These are phyloP conservation scores for Morpho achilles DNA, from an alignment of 2,888 invertebrate species.

Conservation along the genomic window DNA sequence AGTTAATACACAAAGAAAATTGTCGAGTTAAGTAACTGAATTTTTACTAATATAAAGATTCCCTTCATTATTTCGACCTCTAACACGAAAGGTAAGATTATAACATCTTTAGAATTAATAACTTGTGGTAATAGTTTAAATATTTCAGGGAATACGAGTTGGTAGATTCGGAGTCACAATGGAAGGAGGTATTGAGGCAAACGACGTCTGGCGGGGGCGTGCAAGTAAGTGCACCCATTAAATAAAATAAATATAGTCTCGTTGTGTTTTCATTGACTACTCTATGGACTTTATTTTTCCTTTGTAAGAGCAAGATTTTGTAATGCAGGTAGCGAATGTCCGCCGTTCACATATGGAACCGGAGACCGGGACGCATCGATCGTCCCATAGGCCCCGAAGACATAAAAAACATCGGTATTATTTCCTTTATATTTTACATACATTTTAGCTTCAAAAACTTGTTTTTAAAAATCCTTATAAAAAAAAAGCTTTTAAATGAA, in stretches of 20 bases:
- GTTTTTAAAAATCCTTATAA: too few relatives aligned
- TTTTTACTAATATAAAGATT: too few relatives aligned
- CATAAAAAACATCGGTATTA: constrained; percentile 81
- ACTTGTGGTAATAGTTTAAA: constrained; percentile 16
- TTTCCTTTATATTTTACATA: constrained; percentile 4
- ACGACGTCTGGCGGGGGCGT: constrained; percentile 76
- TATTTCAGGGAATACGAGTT: constrained; percentile 81
- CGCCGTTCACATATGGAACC: constrained; percentile 78
- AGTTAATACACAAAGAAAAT: too few relatives aligned
- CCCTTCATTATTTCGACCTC: neutral
- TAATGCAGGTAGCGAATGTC: constrained; percentile 82
- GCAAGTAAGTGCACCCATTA: constrained; percentile 49
- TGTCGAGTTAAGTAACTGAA: too few relatives aligned
- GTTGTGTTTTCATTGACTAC: constrained; percentile 3
- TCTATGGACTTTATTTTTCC: constrained; percentile 9
- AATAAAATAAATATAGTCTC: constrained; percentile 17
- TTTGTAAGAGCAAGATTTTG: constrained; percentile 10
- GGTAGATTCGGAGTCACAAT: constrained; percentile 92
- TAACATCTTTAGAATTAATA: constrained; percentile 14
- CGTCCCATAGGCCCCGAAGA: constrained; percentile 78
- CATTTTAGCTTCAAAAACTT: neutral
- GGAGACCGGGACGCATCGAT: constrained; percentile 73
- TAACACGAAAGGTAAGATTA: constrained; percentile 16
- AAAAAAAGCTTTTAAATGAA: too few relatives aligned
- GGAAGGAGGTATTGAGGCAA: constrained; percentile 91